phyloP scores from a whole-genome alignment of 2,888 invertebrate species.

The Polia nebulosa region DNA sequence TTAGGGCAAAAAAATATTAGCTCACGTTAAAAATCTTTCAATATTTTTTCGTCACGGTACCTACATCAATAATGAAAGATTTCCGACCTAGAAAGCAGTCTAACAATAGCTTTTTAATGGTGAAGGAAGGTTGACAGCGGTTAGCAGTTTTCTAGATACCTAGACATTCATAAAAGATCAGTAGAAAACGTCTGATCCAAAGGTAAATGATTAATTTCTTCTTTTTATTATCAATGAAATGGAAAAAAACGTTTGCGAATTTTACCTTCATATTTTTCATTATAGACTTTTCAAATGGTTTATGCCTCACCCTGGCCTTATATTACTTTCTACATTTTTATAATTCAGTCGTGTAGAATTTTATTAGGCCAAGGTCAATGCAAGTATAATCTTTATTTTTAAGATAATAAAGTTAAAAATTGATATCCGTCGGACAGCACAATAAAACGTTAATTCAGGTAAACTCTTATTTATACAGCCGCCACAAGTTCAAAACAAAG shows the following conservation, averaged over 20 bases:
- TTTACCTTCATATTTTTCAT: conserved; percentile 23
- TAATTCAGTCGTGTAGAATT: conserved; percentile 23
- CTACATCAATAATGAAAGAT: conserved; percentile 21
- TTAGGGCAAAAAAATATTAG: too few species aligned
- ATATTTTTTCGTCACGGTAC: conserved; percentile 15
- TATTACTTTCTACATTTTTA: conserved; percentile 33
- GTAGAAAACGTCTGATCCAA: conserved; percentile 10
- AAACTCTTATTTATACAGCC: conserved; percentile 32
- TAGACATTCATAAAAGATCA: conserved; percentile 14
- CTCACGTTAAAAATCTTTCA: too few species aligned
- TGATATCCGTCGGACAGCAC: not conserved
- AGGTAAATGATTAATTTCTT: conserved; percentile 30
- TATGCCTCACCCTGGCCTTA: conserved; percentile 30
- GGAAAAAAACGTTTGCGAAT: conserved; percentile 10
- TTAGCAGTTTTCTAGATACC: conserved; percentile 15
- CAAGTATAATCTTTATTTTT: conserved; percentile 12
- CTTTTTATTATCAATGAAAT: conserved; percentile 26
- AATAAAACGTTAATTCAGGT: conserved; percentile 38
- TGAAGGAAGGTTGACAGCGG: conserved; percentile 19
- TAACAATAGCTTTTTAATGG: conserved; percentile 35
- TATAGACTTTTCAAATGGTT: conserved; percentile 24
- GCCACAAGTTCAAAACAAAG: conserved; percentile 38
- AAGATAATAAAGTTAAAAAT: conserved; percentile 21
- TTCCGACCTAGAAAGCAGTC: conserved; percentile 34
- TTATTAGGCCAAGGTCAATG: conserved; percentile 18